Evolutionary conservation across 1,140 invertebrate species (phyloP), one percentile per base, ranked within the genome.

Genomic region (Ceratosolen solmsi): DNA sequence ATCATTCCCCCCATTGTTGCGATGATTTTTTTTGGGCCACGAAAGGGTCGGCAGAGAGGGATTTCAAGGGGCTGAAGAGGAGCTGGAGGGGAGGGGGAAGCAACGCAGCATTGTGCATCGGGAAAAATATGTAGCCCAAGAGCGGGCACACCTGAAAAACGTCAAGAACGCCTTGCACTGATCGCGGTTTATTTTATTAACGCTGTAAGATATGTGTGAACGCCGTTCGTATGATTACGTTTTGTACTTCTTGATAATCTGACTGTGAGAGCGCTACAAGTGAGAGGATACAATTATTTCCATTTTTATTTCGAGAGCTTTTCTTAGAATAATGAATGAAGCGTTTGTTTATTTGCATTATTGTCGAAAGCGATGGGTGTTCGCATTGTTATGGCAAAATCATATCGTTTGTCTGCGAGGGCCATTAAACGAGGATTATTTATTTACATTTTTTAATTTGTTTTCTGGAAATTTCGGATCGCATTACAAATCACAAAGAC

Each of bases 121-220:
- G 54, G 2, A 2, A n/a, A 54, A n/a, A 27, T 27, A 27, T 8
- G 51, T 68, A n/a, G 9, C 7, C 27, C 4, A 25, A 20, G 1
- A 13, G n/a, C 7, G n/a, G 51, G 68, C 49, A 54, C 76, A 78
- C 63, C 60, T 78, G 76, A 78, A 46, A n/a, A 70, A 70, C 76
- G 72, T 58, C 72, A 36, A 74, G 25, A 54, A 36, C 25, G 77
- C 33, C 30, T 27, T 71, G 77, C 78, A n/a, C 78, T 36, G 70
- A 73, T 80, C 56, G 70, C 70, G 54, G 49, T 63, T 80, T 80
- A 63, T 63, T 80, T 80, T 73, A 80, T 60, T 80, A 73, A 38
- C 30, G 54, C 38, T 63, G 38, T 63, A 60, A 80, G 70, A 72
- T 73, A 63, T 63, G 78, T 80, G 56, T 22, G 56, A 80, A 71